A percentile compares a stretch with the other conserved stretches of the same genome.
phyloP scores from a whole-genome alignment of 1,140 invertebrate species.

The Heliconius congener region DNA sequence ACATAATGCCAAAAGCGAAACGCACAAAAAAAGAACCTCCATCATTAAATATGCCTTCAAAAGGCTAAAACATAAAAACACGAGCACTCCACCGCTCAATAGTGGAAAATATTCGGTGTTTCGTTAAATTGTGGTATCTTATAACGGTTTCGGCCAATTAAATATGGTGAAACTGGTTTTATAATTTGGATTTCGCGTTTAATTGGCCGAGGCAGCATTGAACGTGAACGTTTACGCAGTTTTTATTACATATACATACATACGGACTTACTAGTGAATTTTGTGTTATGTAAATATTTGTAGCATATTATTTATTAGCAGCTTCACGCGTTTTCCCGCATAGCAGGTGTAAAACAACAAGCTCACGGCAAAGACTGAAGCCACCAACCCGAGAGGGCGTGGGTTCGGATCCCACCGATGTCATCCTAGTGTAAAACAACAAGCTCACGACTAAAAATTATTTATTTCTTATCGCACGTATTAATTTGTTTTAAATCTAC shows the following conservation, averaged over 20 bases:
- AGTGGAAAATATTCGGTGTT: constrained; percentile 27
- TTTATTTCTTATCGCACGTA: too few species aligned
- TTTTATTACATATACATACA: constrained; percentile 24
- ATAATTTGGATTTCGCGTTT: constrained; percentile 50
- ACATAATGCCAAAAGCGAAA: background rate
- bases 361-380: too few species aligned
- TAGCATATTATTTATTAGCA: too few species aligned
- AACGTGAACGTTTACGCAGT: constrained; percentile 23
- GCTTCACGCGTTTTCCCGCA: too few species aligned
- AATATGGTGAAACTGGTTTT: constrained; percentile 42
- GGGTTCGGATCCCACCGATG: constrained; percentile 90
- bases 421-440: constrained; percentile 57
- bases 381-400: constrained; percentile 86
- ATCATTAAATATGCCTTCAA: constrained; percentile 7
- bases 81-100: constrained; percentile 15
- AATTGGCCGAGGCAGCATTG: constrained; percentile 42
- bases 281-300: too few species aligned
- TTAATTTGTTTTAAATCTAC: too few species aligned
- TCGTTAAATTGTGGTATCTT: constrained; percentile 34
- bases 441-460: too few species aligned
- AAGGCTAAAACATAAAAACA: constrained; percentile 7
- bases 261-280: background rate
- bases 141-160: constrained; percentile 46
- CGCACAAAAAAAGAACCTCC: background rate
- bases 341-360: too few species aligned